Evolutionary conservation across 2,888 invertebrate species (phyloP).

Genomic region (Drosophila nigricruria): DNA sequence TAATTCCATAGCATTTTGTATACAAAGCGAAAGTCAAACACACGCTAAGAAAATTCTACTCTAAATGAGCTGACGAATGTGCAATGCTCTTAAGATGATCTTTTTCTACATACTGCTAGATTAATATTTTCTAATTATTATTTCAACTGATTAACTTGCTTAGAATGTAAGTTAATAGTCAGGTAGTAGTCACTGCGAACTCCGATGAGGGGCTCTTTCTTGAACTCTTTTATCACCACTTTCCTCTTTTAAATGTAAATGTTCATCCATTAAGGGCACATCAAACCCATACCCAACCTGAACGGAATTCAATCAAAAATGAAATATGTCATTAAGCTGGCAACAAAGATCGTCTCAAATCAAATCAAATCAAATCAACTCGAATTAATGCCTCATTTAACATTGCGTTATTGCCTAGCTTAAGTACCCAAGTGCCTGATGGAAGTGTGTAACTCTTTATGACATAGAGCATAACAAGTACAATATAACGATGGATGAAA

Average conservation of each 20-base stretch:
- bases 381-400: constrained; percentile 39
- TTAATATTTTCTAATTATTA: not conserved
- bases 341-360: constrained; percentile 6
- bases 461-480: constrained; percentile 54
- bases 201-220: not conserved
- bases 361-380: constrained; percentile 36
- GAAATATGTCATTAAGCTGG: constrained; percentile 11
- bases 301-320: constrained; percentile 23
- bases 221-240: not conserved
- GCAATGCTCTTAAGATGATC: constrained; percentile 14
- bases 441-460: constrained; percentile 25
- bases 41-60: constrained; percentile 33
- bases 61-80: constrained; percentile 2
- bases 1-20: constrained; percentile 74
- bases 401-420: constrained; percentile 17
- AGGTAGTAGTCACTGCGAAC: not conserved
- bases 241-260: too few relatives aligned
- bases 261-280: constrained; percentile 1
- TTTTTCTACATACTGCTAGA: too few relatives aligned
- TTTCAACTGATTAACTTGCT: not conserved
- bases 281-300: not conserved
- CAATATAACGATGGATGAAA: constrained; percentile 29
- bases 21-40: constrained; percentile 78
- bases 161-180: not conserved
- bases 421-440: constrained; percentile 17